Base-by-base conservation (phyloP, 2,888 invertebrate species). In the Ophion ventricosus region DNA sequence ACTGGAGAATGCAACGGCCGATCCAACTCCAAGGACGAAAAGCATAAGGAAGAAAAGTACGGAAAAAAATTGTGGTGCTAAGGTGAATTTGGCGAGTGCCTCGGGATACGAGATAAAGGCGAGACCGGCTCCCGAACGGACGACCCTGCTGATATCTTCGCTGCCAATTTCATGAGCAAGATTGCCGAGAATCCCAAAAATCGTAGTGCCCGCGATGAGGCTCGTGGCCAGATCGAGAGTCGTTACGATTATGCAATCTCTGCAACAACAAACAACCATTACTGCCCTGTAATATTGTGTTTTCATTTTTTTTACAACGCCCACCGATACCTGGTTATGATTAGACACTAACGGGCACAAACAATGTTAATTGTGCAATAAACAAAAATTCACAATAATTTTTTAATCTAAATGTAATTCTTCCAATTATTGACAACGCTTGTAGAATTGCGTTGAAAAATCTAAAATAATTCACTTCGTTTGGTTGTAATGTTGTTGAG, bases 71-170 rank as follows among this genome's bases (percentile, higher is more conserved):
- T 97, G 97, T 0, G 97, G 97, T 10, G 96, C 95, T n/a, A 95
- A 93, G 40, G 95, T 94, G 86, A 97, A 97, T 90, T 97, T 96
- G 0, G 97, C 95, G 76, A 97, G 96, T 1, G 97, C 97, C 90
- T 97, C 97, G 0, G 97, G 97, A 92, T 97, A 97, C 0, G 97
- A 97, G 72, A 98, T 95, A 90, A 98, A 98, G 0, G 97, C 97
- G 79, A 98, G 93, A 0, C 97, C 97, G 0, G 97, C 96, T 2
- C 97, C 97, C 49, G 96, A 96, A n/a, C 96, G 96, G 0, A 97
- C 95, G 0, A 97, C 96, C 0, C 95, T 93, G 0, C 93, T 90
- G 1, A 97, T 95, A 5, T 96, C 95, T 29, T 94, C 94, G 8
- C 94, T 93, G 0, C 95, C 94, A 72, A 94, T 94, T 90, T 96